Conservation (phyloP, 2,888 invertebrate genomes). For the Amblyjoppa proteus region DNA sequence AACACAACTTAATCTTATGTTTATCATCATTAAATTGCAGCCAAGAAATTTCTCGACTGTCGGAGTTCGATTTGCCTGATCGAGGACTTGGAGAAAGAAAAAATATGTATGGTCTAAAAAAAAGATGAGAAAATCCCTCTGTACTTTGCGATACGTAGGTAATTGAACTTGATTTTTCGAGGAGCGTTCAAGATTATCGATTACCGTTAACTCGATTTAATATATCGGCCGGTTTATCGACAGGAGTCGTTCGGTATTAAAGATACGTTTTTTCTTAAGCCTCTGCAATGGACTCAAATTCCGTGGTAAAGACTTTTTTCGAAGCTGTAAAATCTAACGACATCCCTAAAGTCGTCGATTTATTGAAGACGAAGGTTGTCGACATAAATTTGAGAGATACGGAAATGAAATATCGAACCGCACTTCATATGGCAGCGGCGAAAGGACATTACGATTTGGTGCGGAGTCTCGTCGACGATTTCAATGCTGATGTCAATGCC, state of each 20-base stretch:
- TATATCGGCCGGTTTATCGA: neutral
- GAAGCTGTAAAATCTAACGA: constrained; percentile 1
- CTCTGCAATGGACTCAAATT: neutral
- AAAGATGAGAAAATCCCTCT: neutral
- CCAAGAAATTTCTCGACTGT: neutral
- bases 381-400: neutral
- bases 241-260: neutral
- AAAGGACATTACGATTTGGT: constrained; percentile 16
- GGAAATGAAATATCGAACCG: neutral
- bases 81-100: neutral
- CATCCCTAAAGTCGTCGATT: neutral
- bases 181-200: neutral
- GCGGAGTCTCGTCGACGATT: constrained; percentile 14
- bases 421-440: constrained; percentile 9
- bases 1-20: neutral
- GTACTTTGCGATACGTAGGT: constrained; percentile 8
- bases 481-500: constrained; percentile 12
- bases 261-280: neutral
- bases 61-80: neutral
- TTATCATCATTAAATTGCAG: neutral
- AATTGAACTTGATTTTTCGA: neutral
- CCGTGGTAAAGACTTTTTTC: constrained; percentile 3
- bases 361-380: constrained; percentile 4
- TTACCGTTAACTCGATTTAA: neutral
- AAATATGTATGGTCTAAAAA: neutral